Percentiles rank a stretch among this genome's conserved stretches.
Conservation (phyloP, 1,140 invertebrate genomes). For the Hycleus phaleratus region DNA sequence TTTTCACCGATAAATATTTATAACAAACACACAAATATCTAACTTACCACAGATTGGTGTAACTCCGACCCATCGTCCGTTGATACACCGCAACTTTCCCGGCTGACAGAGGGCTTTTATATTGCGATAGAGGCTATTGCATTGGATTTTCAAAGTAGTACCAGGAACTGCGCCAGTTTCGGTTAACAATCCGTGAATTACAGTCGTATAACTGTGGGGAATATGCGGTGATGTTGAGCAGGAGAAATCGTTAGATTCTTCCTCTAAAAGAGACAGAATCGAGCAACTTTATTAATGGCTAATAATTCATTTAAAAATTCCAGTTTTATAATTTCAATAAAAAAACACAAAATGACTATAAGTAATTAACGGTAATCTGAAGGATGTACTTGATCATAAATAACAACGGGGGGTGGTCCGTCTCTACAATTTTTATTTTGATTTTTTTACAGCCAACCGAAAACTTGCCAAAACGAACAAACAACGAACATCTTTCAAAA, state of each 20-base stretch:
- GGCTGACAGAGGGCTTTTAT: conserved; percentile 25
- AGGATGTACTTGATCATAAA: too few species aligned
- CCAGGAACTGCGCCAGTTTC: conserved; percentile 16
- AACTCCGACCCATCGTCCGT: conserved; percentile 32
- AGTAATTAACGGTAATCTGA: too few species aligned
- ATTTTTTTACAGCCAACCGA: not conserved
- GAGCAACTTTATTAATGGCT: not conserved
- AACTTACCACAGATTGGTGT: conserved; percentile 33
- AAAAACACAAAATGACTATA: too few species aligned
- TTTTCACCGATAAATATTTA: too few species aligned
- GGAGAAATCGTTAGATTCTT: conserved; percentile 5
- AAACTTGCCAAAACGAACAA: not conserved
- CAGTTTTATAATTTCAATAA: too few species aligned
- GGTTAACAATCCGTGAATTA: conserved; percentile 13
- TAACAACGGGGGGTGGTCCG: too few species aligned
- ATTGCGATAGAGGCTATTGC: conserved; percentile 27
- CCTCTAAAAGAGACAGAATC: conserved; percentile 5
- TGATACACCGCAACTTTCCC: conserved; percentile 28
- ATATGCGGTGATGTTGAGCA: conserved; percentile 18
- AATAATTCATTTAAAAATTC: too few species aligned
- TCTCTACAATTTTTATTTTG: too few species aligned
- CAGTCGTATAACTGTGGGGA: conserved; percentile 17
- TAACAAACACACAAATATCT: too few species aligned
- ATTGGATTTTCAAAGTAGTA: conserved; percentile 29
- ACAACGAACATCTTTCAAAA: not conserved